Percentiles rank a stretch among this genome's conserved stretches.
Evolutionary conservation across 2,113 vertebrate species (phyloP).

Genomic region (Hyla sarda): DNA sequence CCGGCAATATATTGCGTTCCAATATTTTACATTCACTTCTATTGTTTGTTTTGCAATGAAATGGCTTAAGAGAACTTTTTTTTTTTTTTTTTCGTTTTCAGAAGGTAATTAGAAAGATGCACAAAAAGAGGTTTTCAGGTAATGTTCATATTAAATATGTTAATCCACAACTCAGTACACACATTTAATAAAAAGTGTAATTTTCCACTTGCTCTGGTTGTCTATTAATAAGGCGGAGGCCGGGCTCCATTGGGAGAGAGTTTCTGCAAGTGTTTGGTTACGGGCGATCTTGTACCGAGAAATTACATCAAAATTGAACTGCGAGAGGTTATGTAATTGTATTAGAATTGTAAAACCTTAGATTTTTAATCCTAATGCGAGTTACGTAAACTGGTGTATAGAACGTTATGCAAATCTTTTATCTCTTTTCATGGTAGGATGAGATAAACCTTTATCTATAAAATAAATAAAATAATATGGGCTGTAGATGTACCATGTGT

Average conservation of each 20-base stretch:
- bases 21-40: constrained; percentile 78
- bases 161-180: constrained; percentile 79
- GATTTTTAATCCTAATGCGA: constrained; percentile 19
- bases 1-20: constrained; percentile 74
- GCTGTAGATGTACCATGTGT: no score
- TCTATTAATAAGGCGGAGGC: constrained; percentile 75
- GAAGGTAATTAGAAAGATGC: constrained; percentile 79
- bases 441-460: no score
- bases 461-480: no score
- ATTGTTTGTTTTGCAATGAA: constrained; percentile 75
- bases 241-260: constrained; percentile 74
- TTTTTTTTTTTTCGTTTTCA: constrained; percentile 73
- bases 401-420: background rate
- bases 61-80: constrained; percentile 76
- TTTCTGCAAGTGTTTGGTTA: constrained; percentile 75
- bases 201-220: constrained; percentile 80
- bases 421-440: background rate
- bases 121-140: constrained; percentile 81
- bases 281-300: constrained; percentile 77
- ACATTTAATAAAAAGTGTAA: constrained; percentile 81
- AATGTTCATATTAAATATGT: constrained; percentile 86
- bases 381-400: background rate
- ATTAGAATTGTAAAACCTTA: constrained; percentile 20
- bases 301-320: constrained; percentile 65
- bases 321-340: constrained; percentile 60